These are phyloP conservation scores for Tolypeutes matacus DNA, from an alignment of 2,797 vertebrate genomes.

Conservation along the genomic window DNA sequence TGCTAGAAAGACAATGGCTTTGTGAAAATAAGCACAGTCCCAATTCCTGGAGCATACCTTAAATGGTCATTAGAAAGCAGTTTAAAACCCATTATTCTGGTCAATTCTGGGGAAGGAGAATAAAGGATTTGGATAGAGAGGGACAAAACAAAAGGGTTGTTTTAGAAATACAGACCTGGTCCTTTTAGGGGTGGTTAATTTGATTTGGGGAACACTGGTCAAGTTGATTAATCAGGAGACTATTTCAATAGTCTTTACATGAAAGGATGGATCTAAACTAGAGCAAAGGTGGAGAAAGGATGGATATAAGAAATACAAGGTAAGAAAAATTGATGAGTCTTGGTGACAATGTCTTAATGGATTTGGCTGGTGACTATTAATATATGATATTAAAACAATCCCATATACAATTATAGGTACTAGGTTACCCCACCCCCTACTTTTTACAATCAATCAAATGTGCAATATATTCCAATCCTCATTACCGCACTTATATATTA, in stretches of 20 bases:
- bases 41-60: background rate
- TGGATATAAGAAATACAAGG: background rate
- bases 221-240: constrained; percentile 46
- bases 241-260: background rate
- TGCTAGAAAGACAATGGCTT: background rate
- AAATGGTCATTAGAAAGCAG: background rate
- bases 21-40: background rate
- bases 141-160: background rate
- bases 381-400: background rate
- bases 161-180: constrained; percentile 22
- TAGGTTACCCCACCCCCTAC: background rate
- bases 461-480: background rate
- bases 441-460: constrained; percentile 39
- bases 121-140: background rate
- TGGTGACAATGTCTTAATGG: constrained; percentile 58
- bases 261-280: constrained; percentile 20
- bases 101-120: background rate
- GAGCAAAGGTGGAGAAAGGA: background rate
- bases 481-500: background rate
- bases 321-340: constrained; percentile 50
- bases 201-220: background rate
- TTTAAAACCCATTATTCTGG: background rate
- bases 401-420: background rate
- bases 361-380: constrained; percentile 42
- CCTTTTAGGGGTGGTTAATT: background rate